phyloP scores from a whole-genome alignment of 2,888 invertebrate species.

The Hirtodrosophila duncani region DNA sequence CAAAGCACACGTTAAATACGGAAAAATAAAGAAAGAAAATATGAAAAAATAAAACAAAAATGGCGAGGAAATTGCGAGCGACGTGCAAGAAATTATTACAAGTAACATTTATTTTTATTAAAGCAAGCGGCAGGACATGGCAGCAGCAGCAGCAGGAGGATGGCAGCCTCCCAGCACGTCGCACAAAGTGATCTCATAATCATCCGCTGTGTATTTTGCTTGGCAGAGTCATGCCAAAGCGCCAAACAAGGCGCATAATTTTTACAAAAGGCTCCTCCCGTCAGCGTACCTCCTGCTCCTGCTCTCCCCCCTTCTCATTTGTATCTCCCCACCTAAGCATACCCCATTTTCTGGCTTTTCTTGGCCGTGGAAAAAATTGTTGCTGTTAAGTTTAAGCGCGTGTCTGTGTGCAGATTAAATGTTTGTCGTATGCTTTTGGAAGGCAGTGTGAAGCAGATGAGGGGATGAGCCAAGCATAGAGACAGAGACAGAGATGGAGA shows the following conservation, averaged over 20 bases:
- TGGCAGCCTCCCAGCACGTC: conserved; percentile 52
- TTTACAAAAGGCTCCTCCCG: conserved; percentile 46
- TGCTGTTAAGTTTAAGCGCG: conserved; percentile 55
- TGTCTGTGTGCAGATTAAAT: conserved; percentile 66
- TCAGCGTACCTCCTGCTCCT: background rate
- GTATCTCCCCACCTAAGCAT: background rate
- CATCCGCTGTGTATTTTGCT: conserved; percentile 61
- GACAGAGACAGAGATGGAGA: background rate
- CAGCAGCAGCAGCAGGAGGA: conserved; percentile 9
- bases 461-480: background rate
- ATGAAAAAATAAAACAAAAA: background rate
- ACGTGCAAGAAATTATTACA: conserved; percentile 68
- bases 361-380: conserved; percentile 33
- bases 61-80: conserved; percentile 50
- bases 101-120: conserved; percentile 71
- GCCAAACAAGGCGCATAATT: conserved; percentile 64
- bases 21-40: conserved; percentile 24
- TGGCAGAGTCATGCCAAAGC: conserved; percentile 48
- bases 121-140: conserved; percentile 42
- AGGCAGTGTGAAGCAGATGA: conserved; percentile 3
- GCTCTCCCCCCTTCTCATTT: background rate
- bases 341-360: conserved; percentile 7
- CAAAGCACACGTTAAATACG: conserved; percentile 48
- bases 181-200: conserved; percentile 75
- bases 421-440: conserved; percentile 54